Evolutionary conservation across 2,888 invertebrate genomes (phyloP).

Genomic region (Artemia sinica): DNA sequence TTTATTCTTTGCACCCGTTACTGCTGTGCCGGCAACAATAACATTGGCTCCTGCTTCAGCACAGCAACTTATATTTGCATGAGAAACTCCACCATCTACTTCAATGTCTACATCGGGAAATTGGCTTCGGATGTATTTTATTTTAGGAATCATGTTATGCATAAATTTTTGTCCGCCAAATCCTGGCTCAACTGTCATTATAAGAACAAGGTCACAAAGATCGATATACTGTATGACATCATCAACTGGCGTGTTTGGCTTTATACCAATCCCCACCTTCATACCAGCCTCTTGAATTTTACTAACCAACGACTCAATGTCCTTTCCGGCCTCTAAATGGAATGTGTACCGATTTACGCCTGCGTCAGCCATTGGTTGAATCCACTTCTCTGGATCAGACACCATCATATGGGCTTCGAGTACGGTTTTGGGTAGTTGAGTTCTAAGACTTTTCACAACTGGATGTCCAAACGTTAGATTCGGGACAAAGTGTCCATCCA

Average conservation of each 20-base stretch:
- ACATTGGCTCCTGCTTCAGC: constrained; percentile 93
- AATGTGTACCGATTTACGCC: constrained; percentile 95
- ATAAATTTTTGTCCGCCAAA: constrained; percentile 98
- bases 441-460: constrained; percentile 75
- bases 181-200: constrained; percentile 98
- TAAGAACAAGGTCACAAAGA: constrained; percentile 71
- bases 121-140: constrained; percentile 60
- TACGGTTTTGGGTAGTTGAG: constrained; percentile 64
- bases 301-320: constrained; percentile 53
- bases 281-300: constrained; percentile 82
- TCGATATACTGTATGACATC: constrained; percentile 61
- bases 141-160: constrained; percentile 87
- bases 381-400: constrained; percentile 78
- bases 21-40: constrained; percentile 93
- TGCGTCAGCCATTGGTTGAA: constrained; percentile 87
- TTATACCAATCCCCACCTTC: constrained; percentile 88
- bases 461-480: constrained; percentile 93
- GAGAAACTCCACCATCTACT: constrained; percentile 94
- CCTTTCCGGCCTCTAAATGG: constrained; percentile 71
- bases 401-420: constrained; percentile 99
- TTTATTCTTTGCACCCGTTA: constrained; percentile 64
- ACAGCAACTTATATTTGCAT: constrained; percentile 68
- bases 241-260: constrained; percentile 72
- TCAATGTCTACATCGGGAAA: constrained; percentile 80
- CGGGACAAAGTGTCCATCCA: constrained; percentile 99